These are phyloP conservation scores for Synergus japonicus DNA, from an alignment of 2,888 invertebrate genomes.

Conservation along the genomic window DNA sequence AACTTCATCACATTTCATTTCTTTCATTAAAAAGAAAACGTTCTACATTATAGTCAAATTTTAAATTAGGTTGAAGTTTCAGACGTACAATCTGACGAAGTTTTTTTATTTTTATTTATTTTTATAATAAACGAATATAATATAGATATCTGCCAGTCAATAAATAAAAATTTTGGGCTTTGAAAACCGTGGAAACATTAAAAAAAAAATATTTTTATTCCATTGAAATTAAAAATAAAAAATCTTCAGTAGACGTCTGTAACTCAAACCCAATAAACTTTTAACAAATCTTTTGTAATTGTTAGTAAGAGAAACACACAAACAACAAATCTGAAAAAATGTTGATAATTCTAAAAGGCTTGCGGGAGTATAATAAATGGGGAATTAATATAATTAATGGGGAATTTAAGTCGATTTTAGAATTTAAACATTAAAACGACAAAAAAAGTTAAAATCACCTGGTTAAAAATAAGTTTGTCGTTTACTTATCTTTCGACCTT, in stretches of 20 bases:
- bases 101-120: too few relatives aligned
- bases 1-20: not conserved
- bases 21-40: not conserved
- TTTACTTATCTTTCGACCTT: constrained; percentile 12
- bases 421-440: not conserved
- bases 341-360: too few relatives aligned
- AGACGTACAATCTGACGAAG: too few relatives aligned
- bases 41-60: not conserved
- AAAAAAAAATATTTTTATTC: too few relatives aligned
- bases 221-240: too few relatives aligned
- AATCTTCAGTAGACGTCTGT: too few relatives aligned
- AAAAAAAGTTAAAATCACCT: not conserved
- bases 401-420: not conserved
- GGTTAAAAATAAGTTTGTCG: constrained; percentile 6
- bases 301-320: not conserved
- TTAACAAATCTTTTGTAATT: not conserved
- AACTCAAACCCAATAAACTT: not conserved
- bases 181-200: too few relatives aligned
- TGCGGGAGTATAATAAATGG: too few relatives aligned
- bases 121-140: too few relatives aligned
- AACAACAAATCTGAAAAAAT: not conserved
- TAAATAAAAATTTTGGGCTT: too few relatives aligned
- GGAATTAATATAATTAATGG: too few relatives aligned
- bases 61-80: not conserved
- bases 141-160: too few relatives aligned